Conservation (phyloP, 2,797 vertebrate genomes). For the Loris lydekkerianus region DNA sequence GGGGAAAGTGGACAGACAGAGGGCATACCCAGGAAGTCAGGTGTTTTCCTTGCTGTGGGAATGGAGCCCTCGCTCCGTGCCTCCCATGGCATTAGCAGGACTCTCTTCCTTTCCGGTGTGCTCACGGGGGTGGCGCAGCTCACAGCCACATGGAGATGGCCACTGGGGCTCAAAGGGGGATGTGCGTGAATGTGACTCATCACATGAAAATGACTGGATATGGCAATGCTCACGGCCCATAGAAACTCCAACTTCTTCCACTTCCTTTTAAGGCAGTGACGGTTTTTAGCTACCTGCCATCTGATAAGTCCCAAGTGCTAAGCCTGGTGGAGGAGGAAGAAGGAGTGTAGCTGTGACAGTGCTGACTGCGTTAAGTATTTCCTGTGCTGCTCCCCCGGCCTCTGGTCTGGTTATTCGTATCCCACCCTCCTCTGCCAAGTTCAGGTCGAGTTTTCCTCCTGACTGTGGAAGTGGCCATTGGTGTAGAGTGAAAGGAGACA, state of each 20-base stretch:
- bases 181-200: not conserved
- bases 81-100: accelerated
- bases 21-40: not conserved
- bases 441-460: not conserved
- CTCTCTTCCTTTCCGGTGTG: not conserved
- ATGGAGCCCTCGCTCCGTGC: accelerated
- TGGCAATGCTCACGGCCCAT: accelerated
- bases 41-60: accelerated
- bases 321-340: not conserved
- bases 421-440: not conserved
- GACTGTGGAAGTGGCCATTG: not conserved
- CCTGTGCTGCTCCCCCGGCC: too few relatives aligned
- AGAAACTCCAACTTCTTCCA: not conserved
- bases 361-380: not conserved
- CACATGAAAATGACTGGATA: not conserved
- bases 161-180: not conserved
- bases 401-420: not conserved
- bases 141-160: not conserved
- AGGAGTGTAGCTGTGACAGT: accelerated
- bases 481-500: not conserved
- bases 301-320: not conserved
- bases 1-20: not conserved
- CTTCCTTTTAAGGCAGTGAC: not conserved
- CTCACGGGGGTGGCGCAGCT: accelerated
- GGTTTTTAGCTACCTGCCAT: not conserved